Percentiles rank a stretch among this genome's conserved stretches.
These are phyloP conservation scores for Anabas testudineus DNA, from an alignment of 2,797 vertebrate genomes.

Conservation along the genomic window DNA sequence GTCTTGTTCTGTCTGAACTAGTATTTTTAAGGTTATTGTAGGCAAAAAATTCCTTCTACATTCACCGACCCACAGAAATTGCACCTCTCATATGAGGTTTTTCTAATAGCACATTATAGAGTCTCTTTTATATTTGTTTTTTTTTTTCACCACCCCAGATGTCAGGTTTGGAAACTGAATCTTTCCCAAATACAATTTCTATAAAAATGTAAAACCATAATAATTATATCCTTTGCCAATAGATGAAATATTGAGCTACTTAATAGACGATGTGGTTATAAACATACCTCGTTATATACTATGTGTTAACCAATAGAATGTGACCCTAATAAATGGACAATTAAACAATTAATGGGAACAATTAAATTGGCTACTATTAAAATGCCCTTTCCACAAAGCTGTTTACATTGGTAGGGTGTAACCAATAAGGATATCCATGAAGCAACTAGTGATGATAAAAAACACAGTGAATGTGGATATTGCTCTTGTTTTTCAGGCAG, in stretches of 20 bases:
- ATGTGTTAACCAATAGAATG: slow-evolving; percentile 25
- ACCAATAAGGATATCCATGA: slow-evolving; percentile 33
- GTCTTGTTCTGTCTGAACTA: slow-evolving; percentile 48
- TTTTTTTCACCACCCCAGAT: slow-evolving; percentile 59
- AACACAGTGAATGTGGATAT: slow-evolving; percentile 8
- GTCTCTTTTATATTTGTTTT: slow-evolving; percentile 49
- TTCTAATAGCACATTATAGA: slow-evolving; percentile 30
- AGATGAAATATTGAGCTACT: slow-evolving; percentile 40
- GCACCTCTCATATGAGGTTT: slow-evolving; percentile 30
- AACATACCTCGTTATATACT: slow-evolving; percentile 33
- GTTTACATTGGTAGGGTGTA: slow-evolving; percentile 50
- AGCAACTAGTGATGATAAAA: slow-evolving; percentile 40
- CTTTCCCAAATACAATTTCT: slow-evolving; percentile 65
- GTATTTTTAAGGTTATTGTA: slow-evolving; percentile 52
- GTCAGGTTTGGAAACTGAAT: slow-evolving; percentile 63
- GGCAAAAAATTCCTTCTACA: slow-evolving; percentile 36
- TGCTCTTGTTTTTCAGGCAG: slow-evolving; percentile 18
- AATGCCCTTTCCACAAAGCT: slow-evolving; percentile 35
- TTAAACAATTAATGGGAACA: slow-evolving; percentile 41
- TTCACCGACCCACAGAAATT: slow-evolving; percentile 48
- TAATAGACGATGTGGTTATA: slow-evolving; percentile 37
- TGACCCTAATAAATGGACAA: slow-evolving; percentile 49
- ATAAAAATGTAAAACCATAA: slow-evolving; percentile 58
- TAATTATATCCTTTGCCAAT: slow-evolving; percentile 41
- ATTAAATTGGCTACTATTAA: slow-evolving; percentile 46